These are phyloP conservation scores for Progne subis DNA, from an alignment of 2,113 vertebrate species.

Conservation along the genomic window DNA sequence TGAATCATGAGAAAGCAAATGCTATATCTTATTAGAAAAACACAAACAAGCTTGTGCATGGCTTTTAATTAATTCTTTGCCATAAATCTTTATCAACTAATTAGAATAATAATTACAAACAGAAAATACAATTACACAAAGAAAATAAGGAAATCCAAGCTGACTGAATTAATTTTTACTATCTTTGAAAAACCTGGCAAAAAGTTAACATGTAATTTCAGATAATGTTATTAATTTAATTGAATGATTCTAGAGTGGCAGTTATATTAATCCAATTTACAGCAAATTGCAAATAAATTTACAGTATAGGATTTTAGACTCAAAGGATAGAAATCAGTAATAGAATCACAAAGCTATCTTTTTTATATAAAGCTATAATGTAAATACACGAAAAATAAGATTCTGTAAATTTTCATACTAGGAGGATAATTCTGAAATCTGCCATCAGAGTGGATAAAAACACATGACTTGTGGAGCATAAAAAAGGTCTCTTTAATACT, in stretches of 20 bases:
- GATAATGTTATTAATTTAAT: constrained; percentile 19
- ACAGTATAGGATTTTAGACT: not conserved
- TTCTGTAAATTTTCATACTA: not conserved
- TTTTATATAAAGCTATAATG: not conserved
- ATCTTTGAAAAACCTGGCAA: not conserved
- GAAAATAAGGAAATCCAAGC: not conserved
- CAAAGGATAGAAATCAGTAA: not conserved
- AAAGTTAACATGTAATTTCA: not conserved
- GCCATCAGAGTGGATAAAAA: not conserved
- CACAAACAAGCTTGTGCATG: not conserved
- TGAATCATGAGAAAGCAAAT: constrained; percentile 44
- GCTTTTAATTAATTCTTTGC: constrained; percentile 13
- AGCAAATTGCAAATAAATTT: not conserved
- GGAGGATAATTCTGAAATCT: not conserved
- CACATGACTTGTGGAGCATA: not conserved
- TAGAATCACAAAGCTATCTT: not conserved
- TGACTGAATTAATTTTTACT: not conserved
- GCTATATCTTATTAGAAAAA: constrained; percentile 39
- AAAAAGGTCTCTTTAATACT: not conserved
- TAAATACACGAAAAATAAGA: not conserved
- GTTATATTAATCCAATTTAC: not conserved
- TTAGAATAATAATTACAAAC: constrained; percentile 16
- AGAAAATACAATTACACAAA: not conserved
- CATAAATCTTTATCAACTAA: constrained; percentile 16
- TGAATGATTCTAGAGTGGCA: not conserved